A percentile compares a stretch with the other conserved stretches of the same genome.
Conservation (phyloP, 2,888 invertebrate species). For the Didymodactylos carnosus region DNA sequence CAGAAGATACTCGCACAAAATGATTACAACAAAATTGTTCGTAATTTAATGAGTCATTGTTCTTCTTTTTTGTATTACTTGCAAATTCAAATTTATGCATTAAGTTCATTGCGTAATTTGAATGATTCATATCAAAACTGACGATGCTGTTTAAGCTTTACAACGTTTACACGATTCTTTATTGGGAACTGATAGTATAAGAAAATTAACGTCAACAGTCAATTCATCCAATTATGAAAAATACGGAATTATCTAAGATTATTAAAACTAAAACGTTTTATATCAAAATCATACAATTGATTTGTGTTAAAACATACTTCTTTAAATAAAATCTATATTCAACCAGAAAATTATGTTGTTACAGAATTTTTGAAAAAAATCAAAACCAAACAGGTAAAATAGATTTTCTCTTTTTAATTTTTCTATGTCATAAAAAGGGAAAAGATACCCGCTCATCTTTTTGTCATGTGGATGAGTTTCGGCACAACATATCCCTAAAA, state of each 20-base stretch:
- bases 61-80: constrained; percentile 42
- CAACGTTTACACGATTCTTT: not conserved
- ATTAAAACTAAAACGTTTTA: constrained; percentile 72
- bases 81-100: constrained; percentile 59
- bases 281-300: constrained; percentile 81
- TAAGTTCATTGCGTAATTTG: not conserved
- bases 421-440: too few relatives aligned
- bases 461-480: not conserved
- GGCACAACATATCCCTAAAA: not conserved
- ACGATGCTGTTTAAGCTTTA: not conserved
- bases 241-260: not conserved
- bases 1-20: constrained; percentile 97
- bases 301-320: constrained; percentile 79
- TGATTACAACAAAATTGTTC: constrained; percentile 49
- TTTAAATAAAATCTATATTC: not conserved
- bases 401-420: not conserved
- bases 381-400: not conserved
- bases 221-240: not conserved
- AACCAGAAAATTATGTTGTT: not conserved
- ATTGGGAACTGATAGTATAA: not conserved
- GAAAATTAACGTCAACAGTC: too few relatives aligned
- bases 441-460: not conserved
- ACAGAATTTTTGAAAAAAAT: not conserved
- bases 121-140: not conserved
- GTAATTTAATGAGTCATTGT: not conserved